Evolutionary conservation across 2,113 vertebrate genomes (phyloP).

Genomic region (Alouatta palliata): DNA sequence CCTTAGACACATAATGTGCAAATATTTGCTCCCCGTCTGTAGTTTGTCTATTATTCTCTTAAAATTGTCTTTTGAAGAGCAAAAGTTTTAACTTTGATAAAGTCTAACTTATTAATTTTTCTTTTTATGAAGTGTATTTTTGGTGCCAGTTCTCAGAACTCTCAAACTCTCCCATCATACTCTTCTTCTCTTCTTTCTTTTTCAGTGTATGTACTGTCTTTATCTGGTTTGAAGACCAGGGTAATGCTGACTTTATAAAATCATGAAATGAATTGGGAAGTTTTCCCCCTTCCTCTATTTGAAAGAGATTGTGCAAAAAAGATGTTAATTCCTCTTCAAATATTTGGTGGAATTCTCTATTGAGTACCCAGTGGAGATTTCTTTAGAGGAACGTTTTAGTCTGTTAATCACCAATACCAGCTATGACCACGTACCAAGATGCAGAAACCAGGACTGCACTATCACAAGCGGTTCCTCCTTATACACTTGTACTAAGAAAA

Average conservation of each 20-base stretch:
- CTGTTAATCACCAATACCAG: too few species aligned
- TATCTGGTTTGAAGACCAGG: background rate
- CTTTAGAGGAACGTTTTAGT: background rate
- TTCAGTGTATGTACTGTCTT: background rate
- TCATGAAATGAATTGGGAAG: background rate
- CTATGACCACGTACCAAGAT: too few species aligned
- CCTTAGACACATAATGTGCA: background rate
- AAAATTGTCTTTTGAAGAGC: background rate
- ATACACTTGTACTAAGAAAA: too few species aligned
- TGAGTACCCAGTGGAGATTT: background rate
- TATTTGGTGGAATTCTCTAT: background rate
- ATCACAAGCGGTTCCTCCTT: too few species aligned
- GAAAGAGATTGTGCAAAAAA: background rate
- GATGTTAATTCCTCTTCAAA: background rate
- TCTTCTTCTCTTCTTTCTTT: background rate
- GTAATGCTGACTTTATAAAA: background rate
- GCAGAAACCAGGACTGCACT: too few species aligned
- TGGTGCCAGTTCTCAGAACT: background rate
- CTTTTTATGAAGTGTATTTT: background rate
- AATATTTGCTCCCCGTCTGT: background rate
- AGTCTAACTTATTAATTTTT: background rate
- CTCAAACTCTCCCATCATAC: background rate
- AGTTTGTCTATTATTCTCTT: background rate
- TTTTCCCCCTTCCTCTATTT: background rate
- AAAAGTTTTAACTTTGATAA: background rate